These are phyloP conservation scores for Polypterus senegalus DNA, from an alignment of 2,113 vertebrate species.

Conservation along the genomic window DNA sequence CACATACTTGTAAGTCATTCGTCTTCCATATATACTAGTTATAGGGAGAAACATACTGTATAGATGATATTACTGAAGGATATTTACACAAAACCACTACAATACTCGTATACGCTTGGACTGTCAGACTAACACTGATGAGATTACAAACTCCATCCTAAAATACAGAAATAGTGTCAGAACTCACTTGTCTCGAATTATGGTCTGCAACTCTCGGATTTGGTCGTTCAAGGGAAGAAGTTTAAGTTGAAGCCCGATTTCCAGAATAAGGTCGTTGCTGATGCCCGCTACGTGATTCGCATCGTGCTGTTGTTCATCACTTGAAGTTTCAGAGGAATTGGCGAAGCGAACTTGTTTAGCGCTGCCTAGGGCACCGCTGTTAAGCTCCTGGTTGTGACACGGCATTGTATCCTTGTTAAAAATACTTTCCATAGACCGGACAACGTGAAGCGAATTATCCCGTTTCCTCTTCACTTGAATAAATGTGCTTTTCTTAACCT, in stretches of 20 bases:
- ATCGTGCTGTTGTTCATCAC: constrained; percentile 18
- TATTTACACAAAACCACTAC: no score
- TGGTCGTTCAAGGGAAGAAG: constrained; percentile 83
- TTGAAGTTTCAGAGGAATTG: constrained; percentile 27
- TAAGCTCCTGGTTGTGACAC: constrained; percentile 59
- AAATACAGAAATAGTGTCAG: no score
- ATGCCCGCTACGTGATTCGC: constrained; percentile 19
- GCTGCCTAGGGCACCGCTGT: constrained; percentile 26
- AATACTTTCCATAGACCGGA: constrained; percentile 22
- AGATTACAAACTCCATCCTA: no score
- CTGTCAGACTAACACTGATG: no score
- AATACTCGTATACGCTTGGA: no score
- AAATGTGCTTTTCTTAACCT: no score
- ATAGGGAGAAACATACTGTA: no score
- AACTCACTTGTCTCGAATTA: constrained; percentile 82
- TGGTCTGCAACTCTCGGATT: constrained; percentile 81
- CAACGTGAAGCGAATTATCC: neutral
- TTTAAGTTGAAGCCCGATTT: constrained; percentile 62
- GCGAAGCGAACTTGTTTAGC: constrained; percentile 59
- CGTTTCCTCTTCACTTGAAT: neutral
- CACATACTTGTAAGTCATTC: no score
- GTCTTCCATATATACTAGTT: no score
- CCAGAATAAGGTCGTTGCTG: constrained; percentile 9
- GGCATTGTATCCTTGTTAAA: constrained; percentile 38
- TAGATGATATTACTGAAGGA: no score